phyloP scores from a whole-genome alignment of 2,797 vertebrate genomes.

The Tympanoctomys barrerae region DNA sequence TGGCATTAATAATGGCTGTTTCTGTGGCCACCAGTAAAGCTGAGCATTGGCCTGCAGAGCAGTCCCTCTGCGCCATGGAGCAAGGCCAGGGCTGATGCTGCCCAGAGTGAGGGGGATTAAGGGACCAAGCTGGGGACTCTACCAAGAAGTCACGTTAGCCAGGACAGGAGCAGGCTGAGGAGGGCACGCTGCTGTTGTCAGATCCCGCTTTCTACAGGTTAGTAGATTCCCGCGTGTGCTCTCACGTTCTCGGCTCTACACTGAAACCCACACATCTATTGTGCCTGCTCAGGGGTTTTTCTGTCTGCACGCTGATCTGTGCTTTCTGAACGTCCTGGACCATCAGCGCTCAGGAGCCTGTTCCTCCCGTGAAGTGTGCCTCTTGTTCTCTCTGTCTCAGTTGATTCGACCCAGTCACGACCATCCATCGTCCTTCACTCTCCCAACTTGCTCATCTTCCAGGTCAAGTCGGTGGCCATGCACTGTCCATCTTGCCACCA shows the following conservation, averaged over 20 bases:
- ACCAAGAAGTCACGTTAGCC: background rate
- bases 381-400: background rate
- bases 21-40: background rate
- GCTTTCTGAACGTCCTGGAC: background rate
- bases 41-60: background rate
- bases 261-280: background rate
- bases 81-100: too few relatives aligned
- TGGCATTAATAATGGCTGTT: background rate
- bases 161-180: background rate
- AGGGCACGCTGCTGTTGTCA: background rate
- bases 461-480: background rate
- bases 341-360: background rate
- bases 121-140: background rate
- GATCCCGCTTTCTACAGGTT: background rate
- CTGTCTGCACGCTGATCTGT: background rate
- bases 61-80: background rate
- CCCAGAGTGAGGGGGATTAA: background rate
- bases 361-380: background rate
- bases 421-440: background rate
- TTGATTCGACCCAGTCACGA: background rate
- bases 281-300: background rate
- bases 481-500: background rate
- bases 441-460: background rate
- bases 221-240: background rate
- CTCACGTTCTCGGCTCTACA: rapidly evolving